Conservation (phyloP, 2,113 vertebrate genomes). For the Neolamprologus variostigma region DNA sequence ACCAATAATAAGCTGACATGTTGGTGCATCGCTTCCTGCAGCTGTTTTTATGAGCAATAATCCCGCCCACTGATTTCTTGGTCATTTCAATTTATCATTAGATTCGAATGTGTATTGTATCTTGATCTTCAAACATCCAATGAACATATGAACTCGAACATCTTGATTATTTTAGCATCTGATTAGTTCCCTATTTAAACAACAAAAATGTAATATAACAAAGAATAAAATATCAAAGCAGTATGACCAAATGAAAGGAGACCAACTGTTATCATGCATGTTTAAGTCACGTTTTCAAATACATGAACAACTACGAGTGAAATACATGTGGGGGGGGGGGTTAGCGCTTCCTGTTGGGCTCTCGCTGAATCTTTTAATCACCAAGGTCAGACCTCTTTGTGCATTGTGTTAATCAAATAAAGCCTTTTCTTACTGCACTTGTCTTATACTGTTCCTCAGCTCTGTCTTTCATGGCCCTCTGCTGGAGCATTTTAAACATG, state of each 20-base stretch:
- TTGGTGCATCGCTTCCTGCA: background rate
- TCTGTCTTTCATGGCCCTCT: constrained; percentile 60
- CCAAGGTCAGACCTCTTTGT: background rate
- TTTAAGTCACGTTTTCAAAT: background rate
- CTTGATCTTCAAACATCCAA: background rate
- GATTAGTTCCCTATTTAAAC: background rate
- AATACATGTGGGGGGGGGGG: rapidly evolving
- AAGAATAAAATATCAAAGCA: background rate
- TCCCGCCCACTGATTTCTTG: background rate
- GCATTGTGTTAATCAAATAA: background rate
- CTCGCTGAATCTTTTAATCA: background rate
- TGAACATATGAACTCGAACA: rapidly evolving
- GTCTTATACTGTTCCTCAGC: background rate
- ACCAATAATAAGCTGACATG: background rate
- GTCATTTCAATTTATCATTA: background rate
- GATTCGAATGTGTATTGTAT: rapidly evolving
- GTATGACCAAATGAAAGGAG: background rate
- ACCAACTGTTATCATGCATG: background rate
- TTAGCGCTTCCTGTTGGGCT: background rate
- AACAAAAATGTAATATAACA: background rate
- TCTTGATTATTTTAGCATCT: background rate
- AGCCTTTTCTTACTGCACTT: background rate
- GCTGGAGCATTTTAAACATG: constrained; percentile 50
- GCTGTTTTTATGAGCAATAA: background rate
- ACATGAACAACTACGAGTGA: rapidly evolving